Evolutionary conservation across 1,140 invertebrate genomes (phyloP).

Genomic region (Acromyrmex heyeri): DNA sequence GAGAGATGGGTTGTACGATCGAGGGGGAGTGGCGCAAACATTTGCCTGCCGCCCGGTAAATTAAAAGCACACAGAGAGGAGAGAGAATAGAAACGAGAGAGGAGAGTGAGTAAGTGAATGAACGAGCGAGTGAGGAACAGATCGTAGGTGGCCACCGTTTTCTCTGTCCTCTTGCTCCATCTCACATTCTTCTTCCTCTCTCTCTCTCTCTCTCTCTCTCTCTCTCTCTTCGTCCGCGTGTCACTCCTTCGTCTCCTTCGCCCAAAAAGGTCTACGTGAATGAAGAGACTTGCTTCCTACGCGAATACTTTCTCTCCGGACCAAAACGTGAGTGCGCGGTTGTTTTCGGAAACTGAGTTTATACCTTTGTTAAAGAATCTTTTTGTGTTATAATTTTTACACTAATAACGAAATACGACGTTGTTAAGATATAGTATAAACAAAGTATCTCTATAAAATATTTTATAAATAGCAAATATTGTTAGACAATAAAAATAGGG

Average conservation of each 20-base stretch:
- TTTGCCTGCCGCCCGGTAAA: constrained; percentile 87
- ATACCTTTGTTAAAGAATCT: not conserved
- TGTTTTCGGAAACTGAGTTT: not conserved
- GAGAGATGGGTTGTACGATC: constrained; percentile 84
- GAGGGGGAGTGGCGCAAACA: constrained; percentile 86
- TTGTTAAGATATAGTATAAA: not conserved
- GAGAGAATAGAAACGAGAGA: constrained; percentile 83
- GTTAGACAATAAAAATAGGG: not conserved
- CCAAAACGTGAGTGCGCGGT: not conserved
- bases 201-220: not conserved
- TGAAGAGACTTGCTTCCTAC: constrained; percentile 53
- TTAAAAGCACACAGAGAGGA: constrained; percentile 86
- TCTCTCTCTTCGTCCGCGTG: not conserved
- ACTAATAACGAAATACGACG: not conserved
- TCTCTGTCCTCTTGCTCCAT: constrained; percentile 38
- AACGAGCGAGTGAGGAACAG: constrained; percentile 71
- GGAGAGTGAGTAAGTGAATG: constrained; percentile 82
- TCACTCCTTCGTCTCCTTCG: constrained; percentile 36
- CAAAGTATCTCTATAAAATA: not conserved
- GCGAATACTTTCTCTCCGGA: constrained; percentile 8
- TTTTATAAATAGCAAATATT: not conserved
- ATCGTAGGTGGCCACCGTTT: constrained; percentile 76
- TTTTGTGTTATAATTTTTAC: not conserved
- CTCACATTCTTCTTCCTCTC: not conserved
- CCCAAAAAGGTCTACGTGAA: constrained; percentile 49